Percentiles rank a stretch among this genome's conserved stretches.
Evolutionary conservation across 2,888 invertebrate genomes (phyloP).

Genomic region (Entomobrya multifasciata): DNA sequence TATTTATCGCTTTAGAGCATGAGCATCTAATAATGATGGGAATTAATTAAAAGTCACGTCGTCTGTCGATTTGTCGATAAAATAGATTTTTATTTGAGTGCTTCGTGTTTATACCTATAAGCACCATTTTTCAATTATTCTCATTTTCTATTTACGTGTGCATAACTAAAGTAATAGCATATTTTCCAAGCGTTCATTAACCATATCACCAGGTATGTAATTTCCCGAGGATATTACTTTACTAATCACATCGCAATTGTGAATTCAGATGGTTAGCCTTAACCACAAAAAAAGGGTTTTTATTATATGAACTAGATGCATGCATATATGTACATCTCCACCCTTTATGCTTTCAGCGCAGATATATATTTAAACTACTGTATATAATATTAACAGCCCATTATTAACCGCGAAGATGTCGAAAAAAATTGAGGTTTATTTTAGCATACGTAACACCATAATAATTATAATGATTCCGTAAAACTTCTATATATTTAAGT

Average conservation of each 20-base stretch:
- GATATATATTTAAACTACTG: conserved; percentile 10
- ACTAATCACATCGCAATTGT: too few species aligned
- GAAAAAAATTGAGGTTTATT: not conserved
- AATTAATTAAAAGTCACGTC: conserved; percentile 52
- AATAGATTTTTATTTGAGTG: not conserved
- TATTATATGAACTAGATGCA: too few species aligned
- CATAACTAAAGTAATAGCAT: conserved; percentile 21
- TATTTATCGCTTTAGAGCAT: not conserved
- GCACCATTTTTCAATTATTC: not conserved
- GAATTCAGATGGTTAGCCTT: conserved; percentile 3
- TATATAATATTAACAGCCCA: not conserved
- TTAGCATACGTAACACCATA: not conserved
- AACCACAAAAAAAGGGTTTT: conserved; percentile 3
- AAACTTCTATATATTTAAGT: too few species aligned
- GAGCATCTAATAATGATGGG: not conserved
- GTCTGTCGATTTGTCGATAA: too few species aligned
- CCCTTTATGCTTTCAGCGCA: not conserved
- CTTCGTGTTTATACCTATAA: too few species aligned
- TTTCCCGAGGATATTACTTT: conserved; percentile 2
- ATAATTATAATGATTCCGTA: not conserved
- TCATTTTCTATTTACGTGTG: not conserved
- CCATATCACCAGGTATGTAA: conserved; percentile 19
- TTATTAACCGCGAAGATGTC: conserved; percentile 21
- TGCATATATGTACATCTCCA: not conserved
- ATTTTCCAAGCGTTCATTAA: conserved; percentile 2